Evolutionary conservation across 2,888 invertebrate genomes (phyloP).

Genomic region (Schizotus pectinicornis): DNA sequence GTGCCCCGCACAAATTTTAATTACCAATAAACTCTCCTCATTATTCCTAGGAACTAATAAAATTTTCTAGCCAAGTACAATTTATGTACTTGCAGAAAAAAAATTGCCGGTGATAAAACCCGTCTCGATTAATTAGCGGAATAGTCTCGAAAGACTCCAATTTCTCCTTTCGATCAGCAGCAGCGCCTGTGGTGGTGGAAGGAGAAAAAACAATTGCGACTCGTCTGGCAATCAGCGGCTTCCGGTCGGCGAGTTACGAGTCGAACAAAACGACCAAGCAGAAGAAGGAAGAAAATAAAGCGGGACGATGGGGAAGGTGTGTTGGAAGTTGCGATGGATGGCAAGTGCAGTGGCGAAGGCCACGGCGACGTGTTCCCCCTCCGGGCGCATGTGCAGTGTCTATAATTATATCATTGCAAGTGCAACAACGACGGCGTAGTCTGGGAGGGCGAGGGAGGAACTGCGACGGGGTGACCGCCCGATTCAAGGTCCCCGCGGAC

Average conservation of each 20-base stretch:
- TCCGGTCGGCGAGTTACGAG: background rate
- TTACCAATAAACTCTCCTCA: too few species aligned
- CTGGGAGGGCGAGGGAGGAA: conserved; percentile 38
- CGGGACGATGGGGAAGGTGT: background rate
- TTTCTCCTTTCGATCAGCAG: too few species aligned
- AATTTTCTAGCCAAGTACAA: too few species aligned
- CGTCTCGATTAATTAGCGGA: background rate
- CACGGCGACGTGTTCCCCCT: conserved; percentile 33
- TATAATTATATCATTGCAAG: conserved; percentile 55
- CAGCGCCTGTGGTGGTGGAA: too few species aligned
- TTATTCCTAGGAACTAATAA: too few species aligned
- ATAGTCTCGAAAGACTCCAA: too few species aligned
- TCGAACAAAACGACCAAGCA: background rate
- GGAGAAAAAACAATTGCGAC: too few species aligned
- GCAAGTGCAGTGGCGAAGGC: conserved; percentile 47
- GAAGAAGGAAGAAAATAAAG: background rate
- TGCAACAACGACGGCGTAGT: conserved; percentile 34
- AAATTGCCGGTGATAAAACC: background rate
- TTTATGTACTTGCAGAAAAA: background rate
- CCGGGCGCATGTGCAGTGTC: conserved; percentile 45
- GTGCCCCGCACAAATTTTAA: too few species aligned
- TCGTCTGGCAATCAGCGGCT: too few species aligned
- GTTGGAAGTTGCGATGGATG: conserved; percentile 20
- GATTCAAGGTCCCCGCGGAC: conserved; percentile 45
- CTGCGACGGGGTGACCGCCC: conserved; percentile 48